Base-by-base conservation (phyloP, 2,113 vertebrate species). In the Eurystomus gularis region DNA sequence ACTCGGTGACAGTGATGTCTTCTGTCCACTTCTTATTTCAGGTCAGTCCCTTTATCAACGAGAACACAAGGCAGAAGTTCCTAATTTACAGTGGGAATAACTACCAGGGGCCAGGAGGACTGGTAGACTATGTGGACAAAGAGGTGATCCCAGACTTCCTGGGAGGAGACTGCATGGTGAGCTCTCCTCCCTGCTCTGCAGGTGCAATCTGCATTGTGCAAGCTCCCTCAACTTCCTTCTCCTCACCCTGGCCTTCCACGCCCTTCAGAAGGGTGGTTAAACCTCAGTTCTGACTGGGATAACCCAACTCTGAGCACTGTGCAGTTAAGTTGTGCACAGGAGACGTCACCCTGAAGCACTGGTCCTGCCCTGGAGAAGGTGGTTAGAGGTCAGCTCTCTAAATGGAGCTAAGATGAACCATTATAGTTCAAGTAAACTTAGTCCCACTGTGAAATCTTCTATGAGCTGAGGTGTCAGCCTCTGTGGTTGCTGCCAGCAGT, bases 11-110 rank as follows among this genome's bases (percentile, higher is more conserved):
- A 61, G 24, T 24, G 13, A 7, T 9, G 35, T 14, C 20, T 58
- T 79, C 23, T 86, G 62, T 20, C 12, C 2, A 2, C 46, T 46
- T 21, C 29, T 35, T 37, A 4, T 70, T 94, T 31, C 92, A 99
- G 98, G 97, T 99, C 93, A 99, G 98, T 84, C 98, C 98, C 35
- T 98, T 99, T 88, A 99, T 99, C 96, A 98, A 99, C 2, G 98
- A 99, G 72, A 99, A 98, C 94, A 98, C 98, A 6, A 95, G 98
- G 46, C 97, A 97, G 93, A 99, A 99, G 70, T 99, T 99, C 94
- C 98, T 99, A 23, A 98, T 99, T 90, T 99, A 98, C 91, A 98
- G 98, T 8, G 98, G 98, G 68, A 98, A 98, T 75, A 98, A 98
- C 88, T 99, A 98, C 65, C 98, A 98, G 90, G 98, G 98, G n/a